A percentile compares a stretch with the other conserved stretches of the same genome.
Evolutionary conservation across 2,797 vertebrate species (phyloP).

Genomic region (Alcedo quadribrachys): DNA sequence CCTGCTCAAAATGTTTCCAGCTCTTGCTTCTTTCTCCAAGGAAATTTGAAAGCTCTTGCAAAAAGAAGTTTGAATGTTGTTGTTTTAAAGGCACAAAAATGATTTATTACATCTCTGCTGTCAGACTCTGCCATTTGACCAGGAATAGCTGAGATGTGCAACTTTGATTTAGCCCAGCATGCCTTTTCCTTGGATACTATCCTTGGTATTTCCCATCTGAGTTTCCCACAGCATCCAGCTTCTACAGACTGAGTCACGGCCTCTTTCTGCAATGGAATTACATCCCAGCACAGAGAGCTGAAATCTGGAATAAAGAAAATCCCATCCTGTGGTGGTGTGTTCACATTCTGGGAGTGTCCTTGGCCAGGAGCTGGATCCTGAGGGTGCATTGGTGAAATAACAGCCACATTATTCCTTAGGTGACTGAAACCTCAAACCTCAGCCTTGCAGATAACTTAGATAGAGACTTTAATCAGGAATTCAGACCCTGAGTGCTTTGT

Average conservation of each 20-base stretch:
- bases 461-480: not conserved
- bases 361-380: not conserved
- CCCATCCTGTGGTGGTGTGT: not conserved
- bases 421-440: not conserved
- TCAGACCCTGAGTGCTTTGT: not conserved
- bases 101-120: not conserved
- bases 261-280: not conserved
- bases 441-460: not conserved
- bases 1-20: not conserved
- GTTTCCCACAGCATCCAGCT: not conserved
- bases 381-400: not conserved
- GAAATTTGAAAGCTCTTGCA: not conserved
- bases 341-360: not conserved
- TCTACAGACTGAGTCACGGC: not conserved
- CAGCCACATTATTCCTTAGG: not conserved
- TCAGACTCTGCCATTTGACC: not conserved
- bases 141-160: not conserved
- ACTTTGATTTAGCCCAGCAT: not conserved
- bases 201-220: not conserved
- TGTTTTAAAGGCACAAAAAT: not conserved
- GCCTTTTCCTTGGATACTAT: not conserved
- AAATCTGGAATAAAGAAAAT: not conserved
- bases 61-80: not conserved
- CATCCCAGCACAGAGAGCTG: rapidly evolving
- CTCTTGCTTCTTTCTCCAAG: not conserved